phyloP scores from a whole-genome alignment of 2,888 invertebrate genomes.

The Agrochola litura region DNA sequence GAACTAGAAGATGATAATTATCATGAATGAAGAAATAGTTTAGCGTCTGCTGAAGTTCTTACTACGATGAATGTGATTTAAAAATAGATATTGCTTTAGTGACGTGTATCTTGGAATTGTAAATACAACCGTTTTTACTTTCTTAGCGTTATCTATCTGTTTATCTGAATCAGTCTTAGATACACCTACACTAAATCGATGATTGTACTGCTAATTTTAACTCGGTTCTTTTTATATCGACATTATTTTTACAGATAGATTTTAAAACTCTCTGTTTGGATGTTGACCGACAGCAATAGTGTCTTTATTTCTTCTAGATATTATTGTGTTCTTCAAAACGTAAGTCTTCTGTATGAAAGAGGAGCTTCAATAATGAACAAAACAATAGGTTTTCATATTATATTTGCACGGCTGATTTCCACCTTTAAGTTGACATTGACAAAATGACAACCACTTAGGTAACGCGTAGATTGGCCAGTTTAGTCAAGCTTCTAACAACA shows the following conservation, averaged over 20 bases:
- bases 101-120: slow-evolving; percentile 12
- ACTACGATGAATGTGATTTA: slow-evolving; percentile 21
- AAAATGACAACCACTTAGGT: slow-evolving; percentile 39
- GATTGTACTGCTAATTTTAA: slow-evolving; percentile 14
- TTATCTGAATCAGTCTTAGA: slow-evolving; percentile 33
- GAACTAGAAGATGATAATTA: not conserved
- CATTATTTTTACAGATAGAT: slow-evolving; percentile 6
- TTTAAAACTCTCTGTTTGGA: not conserved
- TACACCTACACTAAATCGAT: slow-evolving; percentile 27
- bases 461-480: slow-evolving; percentile 29
- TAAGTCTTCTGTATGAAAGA: not conserved
- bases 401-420: slow-evolving; percentile 21
- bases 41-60: slow-evolving; percentile 8
- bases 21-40: slow-evolving; percentile 14
- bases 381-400: slow-evolving; percentile 21
- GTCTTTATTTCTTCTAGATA: not conserved
- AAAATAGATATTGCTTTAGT: slow-evolving; percentile 34
- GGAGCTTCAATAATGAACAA: not conserved
- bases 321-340: not conserved
- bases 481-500: slow-evolving; percentile 19
- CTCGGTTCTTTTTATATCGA: slow-evolving; percentile 2
- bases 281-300: not conserved
- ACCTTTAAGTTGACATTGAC: slow-evolving; percentile 39
- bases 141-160: slow-evolving; percentile 21
- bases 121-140: slow-evolving; percentile 15